A percentile compares a stretch with the other conserved stretches of the same genome.
These are phyloP conservation scores for Antechinus stuartii DNA, from an alignment of 2,113 vertebrate species.

Conservation along the genomic window DNA sequence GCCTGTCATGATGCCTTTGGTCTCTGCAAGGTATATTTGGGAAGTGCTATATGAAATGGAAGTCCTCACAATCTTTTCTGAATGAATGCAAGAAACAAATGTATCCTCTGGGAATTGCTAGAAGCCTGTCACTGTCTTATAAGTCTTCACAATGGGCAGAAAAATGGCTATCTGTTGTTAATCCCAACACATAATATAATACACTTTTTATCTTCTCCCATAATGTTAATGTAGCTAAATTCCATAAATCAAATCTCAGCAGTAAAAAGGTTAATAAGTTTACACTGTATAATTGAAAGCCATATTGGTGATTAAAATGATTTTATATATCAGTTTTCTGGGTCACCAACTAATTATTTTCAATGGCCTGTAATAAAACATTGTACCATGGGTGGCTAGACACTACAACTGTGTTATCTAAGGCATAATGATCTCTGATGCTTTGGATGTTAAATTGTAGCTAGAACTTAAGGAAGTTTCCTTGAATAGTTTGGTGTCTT, in stretches of 20 bases:
- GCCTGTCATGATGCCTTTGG: not conserved
- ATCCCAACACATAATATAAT: slow-evolving; percentile 73
- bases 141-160: slow-evolving; percentile 40
- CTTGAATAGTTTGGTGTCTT: slow-evolving; percentile 51
- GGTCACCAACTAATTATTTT: slow-evolving; percentile 90
- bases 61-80: slow-evolving; percentile 46
- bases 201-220: slow-evolving; percentile 78
- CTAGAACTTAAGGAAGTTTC: slow-evolving; percentile 56
- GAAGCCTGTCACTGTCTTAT: slow-evolving; percentile 60
- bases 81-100: slow-evolving; percentile 33
- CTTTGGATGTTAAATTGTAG: slow-evolving; percentile 64
- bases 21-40: not conserved
- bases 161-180: slow-evolving; percentile 74
- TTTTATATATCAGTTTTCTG: slow-evolving; percentile 88
- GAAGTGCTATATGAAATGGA: not conserved
- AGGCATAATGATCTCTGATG: slow-evolving; percentile 67
- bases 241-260: slow-evolving; percentile 87
- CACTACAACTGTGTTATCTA: slow-evolving; percentile 78
- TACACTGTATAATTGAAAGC: slow-evolving; percentile 88
- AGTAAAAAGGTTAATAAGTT: slow-evolving; percentile 90
- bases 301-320: slow-evolving; percentile 89
- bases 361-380: slow-evolving; percentile 85
- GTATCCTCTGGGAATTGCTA: slow-evolving; percentile 50
- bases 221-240: slow-evolving; percentile 83
- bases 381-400: slow-evolving; percentile 75